A percentile compares a stretch with the other conserved stretches of the same genome.
Evolutionary conservation across 35 echinoderm and acorn worm species (phyloP).

Genomic region (Eucidaris tribuloides): DNA sequence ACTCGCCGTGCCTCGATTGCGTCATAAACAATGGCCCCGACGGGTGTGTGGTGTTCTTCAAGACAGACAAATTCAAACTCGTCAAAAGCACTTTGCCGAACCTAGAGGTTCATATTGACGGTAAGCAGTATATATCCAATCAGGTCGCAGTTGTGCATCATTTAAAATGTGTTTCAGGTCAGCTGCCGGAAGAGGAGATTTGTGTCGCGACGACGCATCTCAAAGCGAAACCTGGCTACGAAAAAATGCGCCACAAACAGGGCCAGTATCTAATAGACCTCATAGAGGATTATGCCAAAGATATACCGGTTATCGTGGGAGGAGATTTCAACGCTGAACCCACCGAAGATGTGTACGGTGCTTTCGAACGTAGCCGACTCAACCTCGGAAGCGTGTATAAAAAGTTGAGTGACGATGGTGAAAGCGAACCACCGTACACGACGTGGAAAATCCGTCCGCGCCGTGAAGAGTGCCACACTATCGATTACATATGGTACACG

Average conservation of each 20-base stretch:
- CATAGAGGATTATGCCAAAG: conserved; percentile 22
- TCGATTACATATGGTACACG: conserved; percentile 97
- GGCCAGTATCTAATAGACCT: conserved; percentile 66
- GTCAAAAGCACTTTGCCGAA: conserved; percentile 39
- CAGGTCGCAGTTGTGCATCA: conserved; percentile 71
- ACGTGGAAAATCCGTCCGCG: conserved; percentile 92
- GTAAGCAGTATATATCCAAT: conserved; percentile 46
- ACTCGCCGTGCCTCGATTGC: conserved; percentile 87
- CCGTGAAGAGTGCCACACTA: conserved; percentile 88
- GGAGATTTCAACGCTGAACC: conserved; percentile 96
- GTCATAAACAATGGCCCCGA: conserved; percentile 76
- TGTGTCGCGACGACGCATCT: conserved; percentile 86
- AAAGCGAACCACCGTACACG: conserved; percentile 69
- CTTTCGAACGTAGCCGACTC: conserved; percentile 38
- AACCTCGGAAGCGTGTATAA: conserved; percentile 77
- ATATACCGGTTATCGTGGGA: conserved; percentile 50
- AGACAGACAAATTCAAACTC: conserved; percentile 69
- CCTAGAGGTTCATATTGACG: conserved; percentile 37
- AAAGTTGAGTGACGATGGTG: conserved; percentile 42
- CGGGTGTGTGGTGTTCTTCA: conserved; percentile 92
- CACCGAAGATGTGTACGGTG: conserved; percentile 69
- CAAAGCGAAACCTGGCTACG: conserved; percentile 84
- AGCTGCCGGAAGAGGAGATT: conserved; percentile 14
- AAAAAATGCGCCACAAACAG: conserved; percentile 58
- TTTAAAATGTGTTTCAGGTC: conserved; percentile 25